phyloP scores from a whole-genome alignment of 1,140 invertebrate species.

The Leptinotarsa lineolata region DNA sequence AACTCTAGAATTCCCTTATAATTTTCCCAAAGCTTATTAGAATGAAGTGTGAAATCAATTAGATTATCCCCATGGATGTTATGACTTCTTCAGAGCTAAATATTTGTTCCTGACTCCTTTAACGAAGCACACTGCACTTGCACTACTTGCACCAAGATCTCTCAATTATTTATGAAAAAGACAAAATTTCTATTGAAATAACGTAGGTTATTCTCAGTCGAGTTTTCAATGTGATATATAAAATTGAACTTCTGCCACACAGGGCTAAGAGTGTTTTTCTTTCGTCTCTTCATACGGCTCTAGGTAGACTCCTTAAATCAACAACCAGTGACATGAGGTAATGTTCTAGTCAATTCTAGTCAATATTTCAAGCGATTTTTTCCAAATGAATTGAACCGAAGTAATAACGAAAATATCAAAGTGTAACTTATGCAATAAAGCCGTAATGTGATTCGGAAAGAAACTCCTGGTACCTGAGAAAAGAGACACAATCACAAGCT shows the following conservation, averaged over 20 bases:
- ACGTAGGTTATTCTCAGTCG: constrained; percentile 31
- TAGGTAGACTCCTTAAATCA: constrained; percentile 43
- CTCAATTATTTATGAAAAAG: constrained; percentile 7
- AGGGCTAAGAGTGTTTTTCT: constrained; percentile 38
- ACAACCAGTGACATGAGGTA: not conserved
- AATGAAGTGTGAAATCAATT: not conserved
- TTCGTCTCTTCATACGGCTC: constrained; percentile 26
- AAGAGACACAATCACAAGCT: constrained; percentile 49
- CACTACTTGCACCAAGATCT: constrained; percentile 34
- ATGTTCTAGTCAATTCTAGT: constrained; percentile 29
- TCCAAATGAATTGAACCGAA: constrained; percentile 6
- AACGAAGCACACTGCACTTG: constrained; percentile 25
- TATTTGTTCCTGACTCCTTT: not conserved
- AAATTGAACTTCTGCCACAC: constrained; percentile 34
- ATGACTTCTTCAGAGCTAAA: not conserved
- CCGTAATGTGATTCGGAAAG: constrained; percentile 24
- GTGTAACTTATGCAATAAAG: constrained; percentile 42
- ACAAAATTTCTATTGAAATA: constrained; percentile 26
- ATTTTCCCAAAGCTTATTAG: constrained; percentile 1
- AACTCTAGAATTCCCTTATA: constrained; percentile 12
- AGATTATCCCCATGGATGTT: too few relatives aligned
- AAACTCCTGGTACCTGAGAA: constrained; percentile 13
- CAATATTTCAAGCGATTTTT: constrained; percentile 2
- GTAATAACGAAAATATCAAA: constrained; percentile 43
- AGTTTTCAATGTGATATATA: constrained; percentile 42